These are phyloP conservation scores for Callopanchax toddi DNA, from an alignment of 2,113 vertebrate species.

Conservation along the genomic window DNA sequence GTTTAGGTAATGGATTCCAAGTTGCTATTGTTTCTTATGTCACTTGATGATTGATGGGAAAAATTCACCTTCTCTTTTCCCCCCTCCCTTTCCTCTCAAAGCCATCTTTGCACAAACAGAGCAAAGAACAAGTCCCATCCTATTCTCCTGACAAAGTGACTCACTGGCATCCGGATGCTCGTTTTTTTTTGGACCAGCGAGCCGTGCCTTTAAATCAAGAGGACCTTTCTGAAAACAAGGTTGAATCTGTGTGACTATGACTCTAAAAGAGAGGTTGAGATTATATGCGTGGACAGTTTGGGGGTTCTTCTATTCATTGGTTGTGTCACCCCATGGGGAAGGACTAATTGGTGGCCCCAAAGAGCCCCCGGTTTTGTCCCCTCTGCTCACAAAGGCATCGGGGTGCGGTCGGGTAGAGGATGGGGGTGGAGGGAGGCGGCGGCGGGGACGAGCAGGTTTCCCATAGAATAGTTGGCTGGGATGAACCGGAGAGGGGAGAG, in stretches of 20 bases:
- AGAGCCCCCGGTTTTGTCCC: conserved; percentile 76
- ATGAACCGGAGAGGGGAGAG: conserved; percentile 59
- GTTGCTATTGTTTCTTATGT: conserved; percentile 74
- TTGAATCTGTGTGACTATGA: conserved; percentile 68
- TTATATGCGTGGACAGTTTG: conserved; percentile 76
- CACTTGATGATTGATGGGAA: conserved; percentile 74
- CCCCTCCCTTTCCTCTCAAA: conserved; percentile 18
- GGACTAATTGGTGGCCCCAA: conserved; percentile 83
- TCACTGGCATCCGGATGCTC: conserved; percentile 65
- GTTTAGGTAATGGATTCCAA: conserved; percentile 78
- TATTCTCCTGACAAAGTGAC: conserved; percentile 64
- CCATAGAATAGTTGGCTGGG: conserved; percentile 74
- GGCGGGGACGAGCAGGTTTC: conserved; percentile 64
- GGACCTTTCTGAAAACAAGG: conserved; percentile 61
- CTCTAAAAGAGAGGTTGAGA: conserved; percentile 58
- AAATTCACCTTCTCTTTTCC: conserved; percentile 62
- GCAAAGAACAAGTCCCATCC: conserved; percentile 56
- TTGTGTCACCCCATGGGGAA: conserved; percentile 80
- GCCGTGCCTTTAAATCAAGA: conserved; percentile 65
- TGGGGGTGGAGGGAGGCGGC: conserved; percentile 39
- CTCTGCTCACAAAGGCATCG: conserved; percentile 73
- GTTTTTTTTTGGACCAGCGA: conserved; percentile 35
- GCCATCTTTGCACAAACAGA: conserved; percentile 42
- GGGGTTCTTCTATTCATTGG: conserved; percentile 77
- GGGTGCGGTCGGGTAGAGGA: conserved; percentile 56